Conservation (phyloP, 2,113 vertebrate genomes). For the Lagopus muta region DNA sequence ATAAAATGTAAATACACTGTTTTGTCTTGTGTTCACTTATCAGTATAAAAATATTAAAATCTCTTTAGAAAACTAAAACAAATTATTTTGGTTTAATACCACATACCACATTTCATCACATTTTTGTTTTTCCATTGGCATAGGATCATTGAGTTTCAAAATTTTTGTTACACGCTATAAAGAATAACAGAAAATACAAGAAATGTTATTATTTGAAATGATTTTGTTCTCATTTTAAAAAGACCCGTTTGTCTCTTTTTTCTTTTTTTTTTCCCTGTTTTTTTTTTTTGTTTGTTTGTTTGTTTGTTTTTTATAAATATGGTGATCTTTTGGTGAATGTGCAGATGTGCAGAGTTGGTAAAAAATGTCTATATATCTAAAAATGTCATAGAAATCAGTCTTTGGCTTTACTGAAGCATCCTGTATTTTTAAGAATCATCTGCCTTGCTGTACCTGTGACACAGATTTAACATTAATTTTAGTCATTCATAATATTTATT, state of each 20-base stretch:
- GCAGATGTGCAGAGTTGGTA: background rate
- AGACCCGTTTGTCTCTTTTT: rapidly evolving
- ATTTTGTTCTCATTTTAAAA: rapidly evolving
- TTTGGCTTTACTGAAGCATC: background rate
- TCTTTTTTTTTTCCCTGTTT: background rate
- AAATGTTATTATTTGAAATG: background rate
- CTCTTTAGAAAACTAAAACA: rapidly evolving
- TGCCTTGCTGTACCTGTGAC: background rate
- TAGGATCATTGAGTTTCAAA: background rate
- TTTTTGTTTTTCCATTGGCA: background rate
- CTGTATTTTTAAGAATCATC: background rate
- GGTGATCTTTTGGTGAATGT: background rate
- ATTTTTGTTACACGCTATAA: background rate
- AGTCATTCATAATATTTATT: background rate
- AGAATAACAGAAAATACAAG: background rate
- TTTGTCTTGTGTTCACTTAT: background rate
- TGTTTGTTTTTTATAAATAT: rapidly evolving
- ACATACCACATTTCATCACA: background rate
- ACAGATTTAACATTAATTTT: background rate
- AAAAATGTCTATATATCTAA: slow-evolving; percentile 9
- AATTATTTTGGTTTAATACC: background rate
- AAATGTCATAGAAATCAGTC: background rate
- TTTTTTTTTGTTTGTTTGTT: background rate
- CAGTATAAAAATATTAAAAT: background rate
- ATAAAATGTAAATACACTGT: background rate